These are phyloP conservation scores for Callopanchax toddi DNA, from an alignment of 2,113 vertebrate genomes.

Conservation along the genomic window DNA sequence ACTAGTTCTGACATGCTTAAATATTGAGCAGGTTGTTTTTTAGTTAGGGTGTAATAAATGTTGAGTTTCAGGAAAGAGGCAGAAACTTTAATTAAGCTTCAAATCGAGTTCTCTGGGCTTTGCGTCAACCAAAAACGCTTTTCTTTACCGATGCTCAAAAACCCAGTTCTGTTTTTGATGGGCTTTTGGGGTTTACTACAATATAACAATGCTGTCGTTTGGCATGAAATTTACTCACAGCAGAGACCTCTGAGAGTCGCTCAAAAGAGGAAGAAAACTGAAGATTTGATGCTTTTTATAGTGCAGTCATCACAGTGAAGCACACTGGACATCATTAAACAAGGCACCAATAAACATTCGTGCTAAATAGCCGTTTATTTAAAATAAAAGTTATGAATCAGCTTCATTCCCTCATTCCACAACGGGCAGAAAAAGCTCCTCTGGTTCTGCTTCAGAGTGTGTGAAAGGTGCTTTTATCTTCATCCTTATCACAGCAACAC, in stretches of 20 bases:
- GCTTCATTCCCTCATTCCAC: too few species aligned
- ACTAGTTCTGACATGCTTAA: slow-evolving; percentile 6
- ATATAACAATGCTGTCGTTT: neutral
- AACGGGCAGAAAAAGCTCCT: too few species aligned
- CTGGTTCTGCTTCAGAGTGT: too few species aligned
- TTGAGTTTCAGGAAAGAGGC: slow-evolving; percentile 6
- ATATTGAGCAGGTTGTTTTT: slow-evolving; percentile 17
- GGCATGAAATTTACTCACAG: neutral
- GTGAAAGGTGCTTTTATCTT: too few species aligned
- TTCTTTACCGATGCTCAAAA: neutral
- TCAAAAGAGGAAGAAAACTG: neutral
- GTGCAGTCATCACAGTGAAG: neutral
- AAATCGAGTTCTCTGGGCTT: neutral
- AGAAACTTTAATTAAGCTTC: slow-evolving; percentile 2
- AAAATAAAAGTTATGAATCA: neutral
- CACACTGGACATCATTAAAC: slow-evolving; percentile 2
- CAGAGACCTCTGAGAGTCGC: neutral
- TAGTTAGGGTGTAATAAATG: too few species aligned
- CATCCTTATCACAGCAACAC: too few species aligned
- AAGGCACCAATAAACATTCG: too few species aligned
- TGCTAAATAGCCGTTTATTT: neutral
- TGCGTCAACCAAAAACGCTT: neutral
- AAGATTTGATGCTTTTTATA: neutral
- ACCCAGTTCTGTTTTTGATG: neutral
- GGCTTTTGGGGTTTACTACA: neutral